A percentile compares a stretch with the other conserved stretches of the same genome.
Evolutionary conservation across 2,888 invertebrate species (phyloP).

Genomic region (Pristionchus japonicus): DNA sequence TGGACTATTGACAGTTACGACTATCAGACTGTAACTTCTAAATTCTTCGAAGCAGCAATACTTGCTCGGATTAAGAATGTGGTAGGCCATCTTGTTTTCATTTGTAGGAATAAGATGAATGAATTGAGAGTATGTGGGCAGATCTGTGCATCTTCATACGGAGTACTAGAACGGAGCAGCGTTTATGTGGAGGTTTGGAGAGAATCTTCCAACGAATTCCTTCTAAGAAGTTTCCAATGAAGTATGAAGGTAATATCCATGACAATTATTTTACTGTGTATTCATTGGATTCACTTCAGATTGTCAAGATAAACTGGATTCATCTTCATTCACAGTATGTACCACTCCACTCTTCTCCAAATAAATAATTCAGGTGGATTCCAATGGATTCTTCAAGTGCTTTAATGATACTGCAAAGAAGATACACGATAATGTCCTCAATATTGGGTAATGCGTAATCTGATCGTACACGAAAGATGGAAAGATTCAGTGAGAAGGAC

Average conservation of each 20-base stretch:
- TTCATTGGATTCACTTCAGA: background rate
- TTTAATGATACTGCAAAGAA: too few species aligned
- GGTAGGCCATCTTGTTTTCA: background rate
- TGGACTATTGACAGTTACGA: background rate
- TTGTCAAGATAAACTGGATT: background rate
- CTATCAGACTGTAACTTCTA: background rate
- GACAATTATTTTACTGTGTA: background rate
- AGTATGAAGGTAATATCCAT: background rate
- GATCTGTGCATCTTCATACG: background rate
- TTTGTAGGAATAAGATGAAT: background rate
- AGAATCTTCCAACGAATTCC: conserved; percentile 10
- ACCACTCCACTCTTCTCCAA: background rate
- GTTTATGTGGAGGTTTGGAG: background rate
- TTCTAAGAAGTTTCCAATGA: background rate
- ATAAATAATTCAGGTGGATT: background rate
- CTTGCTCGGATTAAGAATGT: background rate
- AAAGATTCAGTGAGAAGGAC: background rate
- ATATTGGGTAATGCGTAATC: background rate
- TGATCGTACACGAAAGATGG: background rate
- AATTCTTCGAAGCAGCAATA: background rate
- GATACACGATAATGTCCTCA: background rate
- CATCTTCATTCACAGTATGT: background rate
- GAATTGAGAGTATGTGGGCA: background rate
- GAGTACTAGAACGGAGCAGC: background rate
- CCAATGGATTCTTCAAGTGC: background rate